Evolutionary conservation across 2,888 invertebrate genomes (phyloP).

Genomic region (Leptarthrus brevirostris): DNA sequence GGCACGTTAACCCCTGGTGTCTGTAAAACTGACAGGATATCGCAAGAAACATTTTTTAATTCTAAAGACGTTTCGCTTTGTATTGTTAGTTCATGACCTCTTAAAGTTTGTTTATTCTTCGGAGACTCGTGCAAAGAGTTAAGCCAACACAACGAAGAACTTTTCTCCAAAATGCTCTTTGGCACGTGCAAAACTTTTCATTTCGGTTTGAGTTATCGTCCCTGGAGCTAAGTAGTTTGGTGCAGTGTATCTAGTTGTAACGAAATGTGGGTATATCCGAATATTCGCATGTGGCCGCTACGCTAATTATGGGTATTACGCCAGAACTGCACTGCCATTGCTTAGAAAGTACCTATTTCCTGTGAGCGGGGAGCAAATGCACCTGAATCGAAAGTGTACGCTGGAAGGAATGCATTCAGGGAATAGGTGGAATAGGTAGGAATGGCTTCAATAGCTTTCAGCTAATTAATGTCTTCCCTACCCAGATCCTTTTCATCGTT

Average conservation of each 20-base stretch:
- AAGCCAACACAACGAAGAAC: constrained; percentile 32
- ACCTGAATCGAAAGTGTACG: no score
- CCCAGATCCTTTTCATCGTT: neutral
- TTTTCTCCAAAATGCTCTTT: constrained; percentile 44
- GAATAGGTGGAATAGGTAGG: no score
- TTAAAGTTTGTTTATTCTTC: constrained; percentile 47
- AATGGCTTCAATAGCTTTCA: no score
- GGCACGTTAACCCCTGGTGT: constrained; percentile 34
- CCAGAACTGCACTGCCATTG: neutral
- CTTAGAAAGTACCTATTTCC: neutral
- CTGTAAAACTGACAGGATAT: constrained; percentile 41
- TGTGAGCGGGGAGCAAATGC: neutral
- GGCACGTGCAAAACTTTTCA: constrained; percentile 48
- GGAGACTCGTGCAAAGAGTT: constrained; percentile 36
- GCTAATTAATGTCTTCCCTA: no score
- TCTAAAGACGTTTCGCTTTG: constrained; percentile 41
- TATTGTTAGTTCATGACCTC: constrained; percentile 46
- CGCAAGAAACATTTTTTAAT: constrained; percentile 35
- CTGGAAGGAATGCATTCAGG: no score
- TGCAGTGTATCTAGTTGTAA: constrained; percentile 21
- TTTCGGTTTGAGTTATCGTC: constrained; percentile 45
- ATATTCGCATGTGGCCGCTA: constrained; percentile 16
- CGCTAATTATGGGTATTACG: constrained; percentile 27
- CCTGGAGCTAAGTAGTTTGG: constrained; percentile 31
- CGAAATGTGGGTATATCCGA: constrained; percentile 28